Conservation (phyloP, 2,113 vertebrate genomes). For the Apaloderma vittatum region DNA sequence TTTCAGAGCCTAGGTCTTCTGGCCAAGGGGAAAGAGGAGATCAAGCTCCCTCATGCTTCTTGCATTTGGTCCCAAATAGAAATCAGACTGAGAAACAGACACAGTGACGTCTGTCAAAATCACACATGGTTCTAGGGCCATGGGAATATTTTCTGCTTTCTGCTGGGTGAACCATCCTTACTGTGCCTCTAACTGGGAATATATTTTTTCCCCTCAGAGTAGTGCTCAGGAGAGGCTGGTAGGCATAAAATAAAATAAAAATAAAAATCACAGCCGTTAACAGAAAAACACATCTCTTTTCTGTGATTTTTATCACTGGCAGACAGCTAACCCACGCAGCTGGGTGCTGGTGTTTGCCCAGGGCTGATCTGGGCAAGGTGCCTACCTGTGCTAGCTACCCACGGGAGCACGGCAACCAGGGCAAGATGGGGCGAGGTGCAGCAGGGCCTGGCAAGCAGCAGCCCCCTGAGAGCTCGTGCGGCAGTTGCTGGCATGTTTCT, state of each 20-base stretch:
- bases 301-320: not conserved
- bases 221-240: not conserved
- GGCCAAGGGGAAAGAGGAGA: not conserved
- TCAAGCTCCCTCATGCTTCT: not conserved
- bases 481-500: not conserved
- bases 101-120: not conserved
- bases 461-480: fast-evolving
- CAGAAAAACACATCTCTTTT: fast-evolving
- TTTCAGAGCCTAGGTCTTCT: not conserved
- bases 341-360: slow-evolving; percentile 35
- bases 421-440: not conserved
- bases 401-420: not conserved
- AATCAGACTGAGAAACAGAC: not conserved
- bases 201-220: not conserved
- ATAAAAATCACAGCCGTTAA: not conserved
- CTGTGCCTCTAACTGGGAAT: not conserved
- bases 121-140: not conserved
- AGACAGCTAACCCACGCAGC: slow-evolving; percentile 47
- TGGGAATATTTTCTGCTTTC: not conserved
- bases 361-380: not conserved
- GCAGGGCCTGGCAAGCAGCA: not conserved
- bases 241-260: not conserved
- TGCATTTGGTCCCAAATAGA: not conserved
- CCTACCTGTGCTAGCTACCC: not conserved
- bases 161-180: not conserved